phyloP scores from a whole-genome alignment of 2,888 invertebrate species.

The Sarcophaga caerulescens region DNA sequence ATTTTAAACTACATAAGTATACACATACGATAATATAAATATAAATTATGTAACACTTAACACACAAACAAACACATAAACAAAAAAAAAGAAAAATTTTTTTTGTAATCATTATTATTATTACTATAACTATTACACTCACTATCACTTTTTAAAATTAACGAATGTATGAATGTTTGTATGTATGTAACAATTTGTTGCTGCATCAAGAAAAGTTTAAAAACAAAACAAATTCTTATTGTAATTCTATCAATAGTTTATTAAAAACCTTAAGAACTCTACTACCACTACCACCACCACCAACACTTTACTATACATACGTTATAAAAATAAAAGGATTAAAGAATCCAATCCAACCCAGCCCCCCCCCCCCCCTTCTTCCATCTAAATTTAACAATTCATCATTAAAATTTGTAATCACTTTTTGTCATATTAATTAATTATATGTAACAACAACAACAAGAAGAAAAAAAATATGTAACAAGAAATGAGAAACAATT shows the following conservation, averaged over 20 bases:
- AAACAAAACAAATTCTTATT: not conserved
- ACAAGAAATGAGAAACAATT: no score
- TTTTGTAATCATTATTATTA: not conserved
- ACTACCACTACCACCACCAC: no score
- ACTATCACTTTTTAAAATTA: not conserved
- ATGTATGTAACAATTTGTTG: constrained; percentile 28
- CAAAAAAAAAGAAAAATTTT: not conserved
- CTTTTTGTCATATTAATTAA: not conserved
- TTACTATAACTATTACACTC: constrained; percentile 1
- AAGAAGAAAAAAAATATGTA: not conserved
- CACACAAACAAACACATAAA: no score
- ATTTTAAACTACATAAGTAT: constrained; percentile 49
- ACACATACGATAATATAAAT: not conserved
- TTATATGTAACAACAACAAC: not conserved
- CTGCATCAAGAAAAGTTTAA: constrained; percentile 15
- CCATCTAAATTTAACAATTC: not conserved
- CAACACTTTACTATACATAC: no score
- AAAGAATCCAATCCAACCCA: no score
- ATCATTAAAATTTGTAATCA: constrained; percentile 11
- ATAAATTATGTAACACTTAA: no score
- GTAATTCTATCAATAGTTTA: constrained; percentile 22
- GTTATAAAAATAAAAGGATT: no score
- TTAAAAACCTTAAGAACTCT: not conserved
- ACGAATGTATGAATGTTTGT: no score
- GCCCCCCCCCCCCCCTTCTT: no score